Percentiles rank a stretch among this genome's conserved stretches.
Conservation (phyloP, 2,888 invertebrate species). For the Cremastobaeus sp. region DNA sequence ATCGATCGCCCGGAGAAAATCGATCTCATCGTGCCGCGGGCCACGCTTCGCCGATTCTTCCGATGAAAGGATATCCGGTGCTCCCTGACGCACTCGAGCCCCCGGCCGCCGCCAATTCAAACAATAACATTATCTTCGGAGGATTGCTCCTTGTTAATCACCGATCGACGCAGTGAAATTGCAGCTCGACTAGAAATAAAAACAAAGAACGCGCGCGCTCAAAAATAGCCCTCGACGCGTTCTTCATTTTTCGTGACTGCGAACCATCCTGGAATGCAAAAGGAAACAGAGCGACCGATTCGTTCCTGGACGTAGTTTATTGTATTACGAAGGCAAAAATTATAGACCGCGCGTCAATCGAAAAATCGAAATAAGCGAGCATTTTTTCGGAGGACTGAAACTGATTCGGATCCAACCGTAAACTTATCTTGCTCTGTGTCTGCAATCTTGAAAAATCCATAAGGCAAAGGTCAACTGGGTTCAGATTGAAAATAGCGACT, state of each 20-base stretch:
- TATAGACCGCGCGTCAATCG: too few relatives aligned
- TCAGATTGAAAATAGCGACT: conserved; percentile 40
- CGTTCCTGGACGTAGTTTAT: conserved; percentile 39
- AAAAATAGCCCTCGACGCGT: background rate
- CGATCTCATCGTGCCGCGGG: conserved; percentile 52
- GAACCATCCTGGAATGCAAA: conserved; percentile 26
- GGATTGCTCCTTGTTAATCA: background rate
- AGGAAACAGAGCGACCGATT: conserved; percentile 22
- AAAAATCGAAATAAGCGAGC: too few relatives aligned
- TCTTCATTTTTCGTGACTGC: conserved; percentile 38
- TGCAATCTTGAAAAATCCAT: too few relatives aligned
- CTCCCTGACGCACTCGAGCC: conserved; percentile 25
- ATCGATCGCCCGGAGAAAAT: conserved; percentile 57
- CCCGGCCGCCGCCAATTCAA: background rate
- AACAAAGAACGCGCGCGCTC: background rate
- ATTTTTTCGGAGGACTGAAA: too few relatives aligned
- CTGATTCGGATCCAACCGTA: too few relatives aligned
- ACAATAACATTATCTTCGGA: conserved; percentile 28
- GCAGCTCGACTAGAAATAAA: too few relatives aligned
- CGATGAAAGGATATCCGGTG: conserved; percentile 71
- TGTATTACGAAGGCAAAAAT: conserved; percentile 24
- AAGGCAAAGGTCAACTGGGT: conserved; percentile 48
- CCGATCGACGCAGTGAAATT: too few relatives aligned
- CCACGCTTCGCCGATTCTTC: conserved; percentile 65
- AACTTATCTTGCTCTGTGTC: too few relatives aligned